These are phyloP conservation scores for Phymastichus coffea DNA, from an alignment of 1,140 invertebrate species.

Conservation along the genomic window DNA sequence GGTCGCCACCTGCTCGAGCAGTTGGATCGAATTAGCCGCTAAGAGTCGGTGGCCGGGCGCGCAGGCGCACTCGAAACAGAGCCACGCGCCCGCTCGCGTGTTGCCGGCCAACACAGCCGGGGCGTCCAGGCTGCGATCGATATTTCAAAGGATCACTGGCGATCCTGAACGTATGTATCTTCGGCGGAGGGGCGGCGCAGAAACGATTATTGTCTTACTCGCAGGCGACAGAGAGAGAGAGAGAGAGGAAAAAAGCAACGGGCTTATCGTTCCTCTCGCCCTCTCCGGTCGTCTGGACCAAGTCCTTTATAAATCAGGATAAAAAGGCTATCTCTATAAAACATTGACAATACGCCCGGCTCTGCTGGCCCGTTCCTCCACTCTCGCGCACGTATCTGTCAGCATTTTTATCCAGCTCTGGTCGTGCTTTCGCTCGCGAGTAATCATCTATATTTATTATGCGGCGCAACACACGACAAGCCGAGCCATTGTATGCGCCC, in stretches of 20 bases:
- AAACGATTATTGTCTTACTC: conserved; percentile 3
- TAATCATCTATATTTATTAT: too few relatives aligned
- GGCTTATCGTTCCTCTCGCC: neutral
- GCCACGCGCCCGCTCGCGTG: conserved; percentile 13
- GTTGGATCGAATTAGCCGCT: too few relatives aligned
- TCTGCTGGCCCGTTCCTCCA: neutral
- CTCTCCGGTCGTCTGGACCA: too few relatives aligned
- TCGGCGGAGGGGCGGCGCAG: neutral
- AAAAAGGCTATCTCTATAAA: neutral
- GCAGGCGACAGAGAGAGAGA: neutral
- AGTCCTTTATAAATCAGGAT: conserved; percentile 1
- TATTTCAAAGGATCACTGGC: conserved; percentile 32
- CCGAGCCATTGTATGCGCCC: too few relatives aligned
- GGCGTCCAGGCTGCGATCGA: conserved; percentile 30
- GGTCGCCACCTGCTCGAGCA: too few relatives aligned
- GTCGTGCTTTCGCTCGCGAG: too few relatives aligned
- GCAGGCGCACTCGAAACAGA: too few relatives aligned
- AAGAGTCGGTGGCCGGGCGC: too few relatives aligned
- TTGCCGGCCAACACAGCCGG: conserved; percentile 34
- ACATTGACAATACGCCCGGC: neutral
- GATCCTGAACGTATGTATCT: too few relatives aligned
- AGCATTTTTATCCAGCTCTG: neutral
- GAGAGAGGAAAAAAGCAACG: neutral
- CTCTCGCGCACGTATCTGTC: neutral
- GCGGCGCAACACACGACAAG: too few relatives aligned